A percentile compares a stretch with the other conserved stretches of the same genome.
Conservation (phyloP, 2,113 vertebrate species). For the Okapia johnstoni region DNA sequence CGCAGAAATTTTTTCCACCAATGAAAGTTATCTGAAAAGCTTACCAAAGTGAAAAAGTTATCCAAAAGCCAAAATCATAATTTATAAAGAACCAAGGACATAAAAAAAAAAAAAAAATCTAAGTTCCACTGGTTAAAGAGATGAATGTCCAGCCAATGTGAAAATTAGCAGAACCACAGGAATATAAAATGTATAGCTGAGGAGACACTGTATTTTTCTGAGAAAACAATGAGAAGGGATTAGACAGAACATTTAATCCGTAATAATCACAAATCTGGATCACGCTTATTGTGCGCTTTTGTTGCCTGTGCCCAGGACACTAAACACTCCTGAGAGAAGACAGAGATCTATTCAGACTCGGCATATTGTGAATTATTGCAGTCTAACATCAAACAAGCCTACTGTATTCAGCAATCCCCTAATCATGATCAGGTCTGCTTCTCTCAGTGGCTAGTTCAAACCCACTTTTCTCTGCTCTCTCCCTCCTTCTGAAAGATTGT, state of each 20-base stretch:
- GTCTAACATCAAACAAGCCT: neutral
- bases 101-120: neutral
- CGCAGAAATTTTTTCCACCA: neutral
- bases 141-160: neutral
- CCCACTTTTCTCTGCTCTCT: neutral
- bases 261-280: conserved; percentile 14
- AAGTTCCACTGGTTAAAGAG: neutral
- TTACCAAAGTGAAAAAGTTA: neutral
- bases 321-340: neutral
- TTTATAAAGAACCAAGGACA: neutral
- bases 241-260: neutral
- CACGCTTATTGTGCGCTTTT: neutral
- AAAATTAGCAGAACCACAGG: neutral
- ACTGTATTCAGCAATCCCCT: neutral
- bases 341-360: neutral
- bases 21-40: neutral
- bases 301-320: neutral
- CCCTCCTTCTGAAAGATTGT: neutral
- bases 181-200: neutral
- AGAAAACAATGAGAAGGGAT: neutral
- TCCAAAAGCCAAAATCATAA: neutral
- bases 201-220: neutral
- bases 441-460: neutral
- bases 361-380: neutral
- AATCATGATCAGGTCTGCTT: neutral